Conservation (phyloP, 2,888 invertebrate species). For the Iphiclides podalirius region DNA sequence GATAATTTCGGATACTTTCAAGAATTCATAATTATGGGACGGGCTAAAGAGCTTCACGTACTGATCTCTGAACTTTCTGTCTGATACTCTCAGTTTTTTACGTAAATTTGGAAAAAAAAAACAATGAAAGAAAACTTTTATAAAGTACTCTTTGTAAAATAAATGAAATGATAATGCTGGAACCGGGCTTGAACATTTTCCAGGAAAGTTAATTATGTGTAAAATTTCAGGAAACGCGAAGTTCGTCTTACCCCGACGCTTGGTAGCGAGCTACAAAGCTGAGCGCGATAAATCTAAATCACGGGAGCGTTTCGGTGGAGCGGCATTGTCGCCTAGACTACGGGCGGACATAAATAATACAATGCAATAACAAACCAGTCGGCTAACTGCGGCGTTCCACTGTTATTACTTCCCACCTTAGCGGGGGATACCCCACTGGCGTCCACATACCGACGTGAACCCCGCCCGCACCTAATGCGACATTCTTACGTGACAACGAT, state of each 20-base stretch:
- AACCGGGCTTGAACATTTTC: too few species aligned
- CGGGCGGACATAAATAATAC: conserved; percentile 68
- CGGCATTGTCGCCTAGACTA: conserved; percentile 50
- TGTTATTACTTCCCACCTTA: conserved; percentile 57
- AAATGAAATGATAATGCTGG: too few species aligned
- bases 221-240: not conserved
- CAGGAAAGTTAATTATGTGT: not conserved
- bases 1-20: too few species aligned
- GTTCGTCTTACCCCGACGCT: not conserved
- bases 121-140: too few species aligned
- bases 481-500: conserved; percentile 79
- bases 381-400: conserved; percentile 69
- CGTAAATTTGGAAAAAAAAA: too few species aligned
- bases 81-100: too few species aligned
- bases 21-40: too few species aligned
- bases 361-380: conserved; percentile 65
- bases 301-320: conserved; percentile 15
- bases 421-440: conserved; percentile 21
- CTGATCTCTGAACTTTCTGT: too few species aligned
- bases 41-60: too few species aligned
- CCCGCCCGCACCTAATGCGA: conserved; percentile 58
- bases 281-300: conserved; percentile 23
- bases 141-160: too few species aligned
- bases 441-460: conserved; percentile 27
- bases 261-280: conserved; percentile 5